Percentiles rank a stretch among this genome's conserved stretches.
These are phyloP conservation scores for Archivesica marissinica DNA, from an alignment of 1,140 invertebrate genomes.

Conservation along the genomic window DNA sequence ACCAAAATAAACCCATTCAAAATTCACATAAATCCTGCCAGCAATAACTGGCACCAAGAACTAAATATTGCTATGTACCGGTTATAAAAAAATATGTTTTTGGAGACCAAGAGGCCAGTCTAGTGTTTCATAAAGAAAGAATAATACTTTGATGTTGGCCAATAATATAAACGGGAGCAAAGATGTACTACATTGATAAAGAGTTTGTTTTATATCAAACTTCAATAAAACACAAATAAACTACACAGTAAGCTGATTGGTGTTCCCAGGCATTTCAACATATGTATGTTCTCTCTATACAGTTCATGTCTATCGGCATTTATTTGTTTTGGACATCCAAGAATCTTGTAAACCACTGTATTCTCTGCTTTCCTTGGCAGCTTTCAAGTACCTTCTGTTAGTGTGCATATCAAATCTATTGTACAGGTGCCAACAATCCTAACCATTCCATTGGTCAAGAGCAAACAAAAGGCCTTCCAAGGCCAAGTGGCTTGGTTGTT, in stretches of 20 bases:
- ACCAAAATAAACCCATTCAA: slow-evolving; percentile 25
- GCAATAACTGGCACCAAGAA: slow-evolving; percentile 8
- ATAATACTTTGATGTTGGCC: neutral
- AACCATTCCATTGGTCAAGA: too few species aligned
- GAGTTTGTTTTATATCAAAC: slow-evolving; percentile 23
- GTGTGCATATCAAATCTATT: too few species aligned
- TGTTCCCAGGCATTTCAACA: neutral
- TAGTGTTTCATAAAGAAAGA: neutral
- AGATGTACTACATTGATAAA: slow-evolving; percentile 2
- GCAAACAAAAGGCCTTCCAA: too few species aligned
- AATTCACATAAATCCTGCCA: neutral
- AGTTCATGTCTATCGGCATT: neutral
- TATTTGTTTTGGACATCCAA: slow-evolving; percentile 29
- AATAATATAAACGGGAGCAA: neutral
- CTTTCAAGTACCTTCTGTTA: too few species aligned
- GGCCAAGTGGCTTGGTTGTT: too few species aligned
- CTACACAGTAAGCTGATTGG: neutral
- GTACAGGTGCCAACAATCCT: too few species aligned
- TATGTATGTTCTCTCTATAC: neutral
- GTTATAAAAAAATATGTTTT: slow-evolving; percentile 16
- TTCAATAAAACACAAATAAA: slow-evolving; percentile 18
- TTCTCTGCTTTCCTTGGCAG: too few species aligned
- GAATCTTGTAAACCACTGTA: too few species aligned
- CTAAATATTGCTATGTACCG: slow-evolving; percentile 6
- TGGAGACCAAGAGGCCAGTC: neutral